Base-by-base conservation (phyloP, 1,140 invertebrate species). In the Drosophila punjabiensis region DNA sequence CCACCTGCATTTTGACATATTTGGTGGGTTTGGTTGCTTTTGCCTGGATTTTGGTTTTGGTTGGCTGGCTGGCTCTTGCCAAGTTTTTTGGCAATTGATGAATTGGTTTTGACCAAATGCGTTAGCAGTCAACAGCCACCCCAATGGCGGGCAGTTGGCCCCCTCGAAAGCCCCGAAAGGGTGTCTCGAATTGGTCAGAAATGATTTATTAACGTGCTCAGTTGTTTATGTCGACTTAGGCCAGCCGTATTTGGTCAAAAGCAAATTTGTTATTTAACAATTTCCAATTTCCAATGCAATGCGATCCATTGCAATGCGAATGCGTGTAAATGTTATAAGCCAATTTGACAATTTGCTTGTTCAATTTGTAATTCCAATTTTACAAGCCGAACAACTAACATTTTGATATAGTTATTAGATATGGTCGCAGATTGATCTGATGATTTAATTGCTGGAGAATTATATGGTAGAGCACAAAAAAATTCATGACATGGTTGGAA, bases 231-330 rank as follows among this genome's bases (percentile, higher is more conserved):
- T 89, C 85, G 68, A 81, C 78, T 85, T 79, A 68, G 68, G 66
- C 50, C 68, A 56, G 11, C 75, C 74, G 37, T 55, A 56, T 86
- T 63, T 90, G 79, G 86, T 58, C 67, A 74, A 37, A 62, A 77
- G 75, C 71, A 75, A 86, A 89, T 89, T 90, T 89, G 85, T 89
- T 89, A 89, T 89, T 89, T 82, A 89, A 90, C 85, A 90, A 88
- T 89, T 75, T 53, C 45, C 71, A 74, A 62, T 62, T 75, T 74
- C 47, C 69, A 62, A 75, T 74, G 71, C 71, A 88, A 88, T 45
- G 76, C 76, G 76, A 79, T 78, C 75, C 76, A 78, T 79, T 79
- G 77, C 67, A 79, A 64, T 71, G 76, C 77, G 67, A 58, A 77
- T 85, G 77, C 82, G 78, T 85, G 79, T 86, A 74, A 85, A 85